Base-by-base conservation (phyloP, 2,888 invertebrate species). In the Endomychus coccineus region DNA sequence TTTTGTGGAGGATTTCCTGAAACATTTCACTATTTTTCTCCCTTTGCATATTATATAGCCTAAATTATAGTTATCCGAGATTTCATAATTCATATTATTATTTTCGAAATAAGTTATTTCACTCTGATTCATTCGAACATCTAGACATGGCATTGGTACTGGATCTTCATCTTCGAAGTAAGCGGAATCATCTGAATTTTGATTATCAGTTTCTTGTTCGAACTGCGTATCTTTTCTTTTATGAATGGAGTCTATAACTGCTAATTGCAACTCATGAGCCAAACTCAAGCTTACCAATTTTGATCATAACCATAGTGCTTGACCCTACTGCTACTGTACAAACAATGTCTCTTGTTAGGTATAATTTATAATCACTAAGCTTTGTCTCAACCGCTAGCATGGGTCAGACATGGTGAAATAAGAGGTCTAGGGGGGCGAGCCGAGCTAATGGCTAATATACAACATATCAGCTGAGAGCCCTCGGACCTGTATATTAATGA, bases 1-100 rank as follows among this genome's bases (percentile, higher is more conserved):
- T n/a, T 19, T 19, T 41, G 14, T 15, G 16, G 29, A 29, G 6
- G 29, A 9, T 29, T 16, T 29, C 14, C 7, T 16, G 16, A 29
- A 16, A 29, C 7, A 15, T 15, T 15, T 9, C 7, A 25, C 27
- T 9, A 25, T 10, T 19, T 19, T 19, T 6, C 21, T 6, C 6
- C 6, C 6, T 19, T 19, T 19, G 6, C n/a, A 7, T 19, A 19
- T 19, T 19, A 19, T n/a, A 7, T 19, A 6, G 6, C n/a, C n/a
- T 6, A 25, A 7, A 6, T 25, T 25, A 6, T 10, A 6, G 27
- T 25, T 10, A 25, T 25, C 10, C 11, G 27, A 6, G 7, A 25
- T 7, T 7, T 25, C 10, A 6, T 25, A 7, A 7, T 10, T 25
- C 10, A 6, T 7, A 25, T 6, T 7, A 10, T 10, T 25, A 25